Percentiles rank a stretch among this genome's conserved stretches.
These are phyloP conservation scores for Teleogryllus occipitalis DNA, from an alignment of 1,140 invertebrate species.

Conservation along the genomic window DNA sequence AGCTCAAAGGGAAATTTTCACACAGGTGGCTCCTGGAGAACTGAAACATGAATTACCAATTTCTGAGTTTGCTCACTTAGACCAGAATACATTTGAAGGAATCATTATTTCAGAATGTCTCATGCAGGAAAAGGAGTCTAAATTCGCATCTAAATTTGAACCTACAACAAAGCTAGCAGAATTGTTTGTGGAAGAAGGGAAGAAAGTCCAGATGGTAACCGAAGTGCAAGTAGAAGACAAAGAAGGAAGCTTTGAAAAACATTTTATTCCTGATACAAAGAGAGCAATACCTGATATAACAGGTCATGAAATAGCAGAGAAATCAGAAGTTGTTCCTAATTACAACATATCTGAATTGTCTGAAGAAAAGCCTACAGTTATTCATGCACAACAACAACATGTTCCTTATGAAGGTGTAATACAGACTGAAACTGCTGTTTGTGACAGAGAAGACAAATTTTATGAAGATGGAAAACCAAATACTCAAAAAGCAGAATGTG, in stretches of 20 bases:
- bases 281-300: slow-evolving; percentile 28
- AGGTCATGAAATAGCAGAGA: slow-evolving; percentile 38
- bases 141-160: slow-evolving; percentile 33
- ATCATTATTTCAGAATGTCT: slow-evolving; percentile 36
- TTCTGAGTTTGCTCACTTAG: slow-evolving; percentile 26
- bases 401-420: slow-evolving; percentile 29
- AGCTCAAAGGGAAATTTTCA: slow-evolving; percentile 29
- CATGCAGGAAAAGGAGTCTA: slow-evolving; percentile 37
- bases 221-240: slow-evolving; percentile 28
- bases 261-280: slow-evolving; percentile 14
- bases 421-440: slow-evolving; percentile 27
- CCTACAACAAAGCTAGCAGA: slow-evolving; percentile 30
- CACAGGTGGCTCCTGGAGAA: slow-evolving; percentile 24
- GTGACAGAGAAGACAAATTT: slow-evolving; percentile 45
- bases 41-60: slow-evolving; percentile 26
- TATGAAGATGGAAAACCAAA: slow-evolving; percentile 31
- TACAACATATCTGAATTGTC: not conserved
- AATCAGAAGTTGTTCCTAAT: slow-evolving; percentile 34
- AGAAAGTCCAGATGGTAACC: slow-evolving; percentile 30
- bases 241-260: slow-evolving; percentile 22
- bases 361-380: slow-evolving; percentile 15
- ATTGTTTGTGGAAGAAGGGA: slow-evolving; percentile 34
- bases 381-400: slow-evolving; percentile 8
- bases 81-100: slow-evolving; percentile 30
- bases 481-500: slow-evolving; percentile 36